Base-by-base conservation (phyloP, 2,797 vertebrate species). In the Antennarius maculatus region DNA sequence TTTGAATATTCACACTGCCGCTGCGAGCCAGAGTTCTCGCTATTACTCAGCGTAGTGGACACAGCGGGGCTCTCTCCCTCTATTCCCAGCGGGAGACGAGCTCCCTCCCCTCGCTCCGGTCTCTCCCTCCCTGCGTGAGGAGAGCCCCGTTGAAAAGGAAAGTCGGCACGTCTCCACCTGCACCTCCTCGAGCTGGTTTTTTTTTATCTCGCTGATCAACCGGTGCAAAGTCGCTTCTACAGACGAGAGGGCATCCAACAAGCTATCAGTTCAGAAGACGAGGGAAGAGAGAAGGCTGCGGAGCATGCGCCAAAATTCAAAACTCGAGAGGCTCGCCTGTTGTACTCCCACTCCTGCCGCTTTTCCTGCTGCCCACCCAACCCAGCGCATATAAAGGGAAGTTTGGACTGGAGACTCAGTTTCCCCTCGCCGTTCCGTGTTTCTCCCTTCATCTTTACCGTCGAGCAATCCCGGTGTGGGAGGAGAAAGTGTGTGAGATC, bases 171-270 rank as follows among this genome's bases (percentile, higher is more conserved):
- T 60, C 47, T 17, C 70, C 61, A 70, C 68, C 86, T 84, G 71
- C 60, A 29, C 74, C 84, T 79, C 75, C 46, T n/a, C 69, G 66
- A 71, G 42, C 77, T 78, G 68, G 81, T 77, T 91, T 23, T 23
- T 23, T 23, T 23, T 86, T 86, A 84, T 89, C 68, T 77, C 77
- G 79, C 77, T 80, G 77, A 77, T 92, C 79, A 81, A 75, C 84
- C 83, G 86, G 80, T 87, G 69, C 71, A 88, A 76, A 83, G 66
- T 74, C 65, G 59, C 74, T 23, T 69, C 43, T 4, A 52, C 63
- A 63, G 66, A 79, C 46, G 58, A 69, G 59, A 58, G 79, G 70
- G 80, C 50, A 53, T 65, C 75, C 45, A 66, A 63, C 70, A 66
- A 78, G 74, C 57, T 43, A 48, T 48, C 41, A 54, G 71, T 79